Evolutionary conservation across 2,888 invertebrate species (phyloP).

Genomic region (Mantis religiosa): DNA sequence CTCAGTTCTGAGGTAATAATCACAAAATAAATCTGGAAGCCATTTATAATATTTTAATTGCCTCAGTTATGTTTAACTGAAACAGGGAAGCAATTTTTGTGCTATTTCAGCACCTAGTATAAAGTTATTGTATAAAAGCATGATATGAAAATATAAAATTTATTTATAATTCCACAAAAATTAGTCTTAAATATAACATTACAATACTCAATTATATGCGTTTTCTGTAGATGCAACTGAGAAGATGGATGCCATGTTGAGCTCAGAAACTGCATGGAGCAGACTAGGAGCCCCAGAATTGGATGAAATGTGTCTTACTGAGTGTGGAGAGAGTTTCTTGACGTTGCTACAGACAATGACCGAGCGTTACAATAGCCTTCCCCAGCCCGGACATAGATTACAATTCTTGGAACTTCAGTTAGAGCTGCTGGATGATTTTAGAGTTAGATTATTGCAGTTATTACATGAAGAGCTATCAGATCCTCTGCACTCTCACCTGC

Average conservation of each 20-base stretch:
- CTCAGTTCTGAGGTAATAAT: too few relatives aligned
- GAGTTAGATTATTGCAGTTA: slow-evolving; percentile 80
- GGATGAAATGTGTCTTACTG: slow-evolving; percentile 68
- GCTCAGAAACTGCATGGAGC: slow-evolving; percentile 64
- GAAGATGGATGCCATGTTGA: slow-evolving; percentile 84
- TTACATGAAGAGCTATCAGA: slow-evolving; percentile 59
- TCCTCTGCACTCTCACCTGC: slow-evolving; percentile 55
- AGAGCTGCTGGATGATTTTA: slow-evolving; percentile 86
- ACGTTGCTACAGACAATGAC: slow-evolving; percentile 81
- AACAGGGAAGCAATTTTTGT: too few relatives aligned
- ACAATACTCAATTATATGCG: background rate
- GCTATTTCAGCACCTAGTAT: too few relatives aligned
- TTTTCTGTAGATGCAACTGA: slow-evolving; percentile 69
- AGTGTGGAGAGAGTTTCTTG: slow-evolving; percentile 85
- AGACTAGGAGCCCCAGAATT: slow-evolving; percentile 47
- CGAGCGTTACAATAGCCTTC: slow-evolving; percentile 76
- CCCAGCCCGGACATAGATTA: slow-evolving; percentile 78
- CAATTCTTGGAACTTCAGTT: slow-evolving; percentile 87
- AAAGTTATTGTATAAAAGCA: too few relatives aligned
- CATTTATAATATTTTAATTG: too few relatives aligned
- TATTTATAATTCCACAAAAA: too few relatives aligned
- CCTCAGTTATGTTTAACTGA: too few relatives aligned
- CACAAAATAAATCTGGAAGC: too few relatives aligned
- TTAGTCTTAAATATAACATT: too few relatives aligned
- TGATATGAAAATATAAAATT: too few relatives aligned